Percentiles rank a stretch among this genome's conserved stretches.
phyloP scores from a whole-genome alignment of 2,888 invertebrate genomes.

The Coleophora flavipennella region DNA sequence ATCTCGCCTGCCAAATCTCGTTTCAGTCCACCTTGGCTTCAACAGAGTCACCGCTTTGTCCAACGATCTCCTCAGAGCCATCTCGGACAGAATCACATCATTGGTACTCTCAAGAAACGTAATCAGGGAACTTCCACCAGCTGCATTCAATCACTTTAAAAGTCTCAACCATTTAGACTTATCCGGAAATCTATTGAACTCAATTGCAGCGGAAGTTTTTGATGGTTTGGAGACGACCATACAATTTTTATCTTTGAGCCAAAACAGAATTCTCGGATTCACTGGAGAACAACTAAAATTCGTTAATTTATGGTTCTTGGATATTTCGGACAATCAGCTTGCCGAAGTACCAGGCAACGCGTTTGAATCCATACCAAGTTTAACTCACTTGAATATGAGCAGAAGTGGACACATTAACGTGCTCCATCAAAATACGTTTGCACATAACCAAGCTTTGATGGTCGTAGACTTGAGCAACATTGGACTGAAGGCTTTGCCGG shows the following conservation, averaged over 20 bases:
- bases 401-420: conserved; percentile 79
- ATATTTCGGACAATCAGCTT: conserved; percentile 85
- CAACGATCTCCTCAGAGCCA: conserved; percentile 81
- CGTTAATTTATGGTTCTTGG: conserved; percentile 77
- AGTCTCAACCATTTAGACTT: conserved; percentile 81
- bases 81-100: conserved; percentile 80
- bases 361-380: conserved; percentile 76
- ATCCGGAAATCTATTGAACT: conserved; percentile 83
- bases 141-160: conserved; percentile 85
- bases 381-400: conserved; percentile 83
- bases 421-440: conserved; percentile 77
- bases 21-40: conserved; percentile 84
- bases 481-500: conserved; percentile 80
- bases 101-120: conserved; percentile 87
- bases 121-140: conserved; percentile 86
- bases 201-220: conserved; percentile 82
- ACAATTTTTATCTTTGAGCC: conserved; percentile 79
- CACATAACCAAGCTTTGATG: conserved; percentile 78
- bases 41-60: conserved; percentile 91
- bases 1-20: conserved; percentile 82
- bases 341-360: conserved; percentile 79
- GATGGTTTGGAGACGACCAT: conserved; percentile 82
- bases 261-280: conserved; percentile 80
- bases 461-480: conserved; percentile 82
- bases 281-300: conserved; percentile 76